phyloP scores from a whole-genome alignment of 2,797 vertebrate species.

The Clarias platycephalus region DNA sequence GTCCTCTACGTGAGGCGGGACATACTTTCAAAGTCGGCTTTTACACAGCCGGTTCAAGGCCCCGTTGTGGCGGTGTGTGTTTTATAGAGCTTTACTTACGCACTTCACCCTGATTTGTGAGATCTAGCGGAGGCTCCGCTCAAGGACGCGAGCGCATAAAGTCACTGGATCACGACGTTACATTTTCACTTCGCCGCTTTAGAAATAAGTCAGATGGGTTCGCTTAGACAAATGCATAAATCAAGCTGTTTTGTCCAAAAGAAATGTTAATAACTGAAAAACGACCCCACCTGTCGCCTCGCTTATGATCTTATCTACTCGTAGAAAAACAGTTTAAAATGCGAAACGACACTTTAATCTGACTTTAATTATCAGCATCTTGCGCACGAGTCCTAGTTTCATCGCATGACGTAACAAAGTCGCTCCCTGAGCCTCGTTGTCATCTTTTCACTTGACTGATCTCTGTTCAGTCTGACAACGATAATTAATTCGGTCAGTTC shows the following conservation, averaged over 20 bases:
- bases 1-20: slow-evolving; percentile 34
- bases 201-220: slow-evolving; percentile 13
- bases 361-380: slow-evolving; percentile 4
- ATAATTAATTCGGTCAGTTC: neutral
- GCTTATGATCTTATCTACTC: neutral
- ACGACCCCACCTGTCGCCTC: neutral
- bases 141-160: slow-evolving; percentile 41
- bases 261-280: slow-evolving; percentile 1
- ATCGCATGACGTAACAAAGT: neutral
- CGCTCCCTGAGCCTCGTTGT: neutral
- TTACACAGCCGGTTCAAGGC: slow-evolving; percentile 49
- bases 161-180: slow-evolving; percentile 41
- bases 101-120: slow-evolving; percentile 52
- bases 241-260: slow-evolving; percentile 8
- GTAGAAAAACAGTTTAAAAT: neutral
- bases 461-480: neutral
- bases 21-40: slow-evolving; percentile 42
- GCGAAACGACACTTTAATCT: neutral
- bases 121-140: slow-evolving; percentile 44
- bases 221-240: slow-evolving; percentile 29
- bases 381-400: neutral
- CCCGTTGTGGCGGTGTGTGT: slow-evolving; percentile 36
- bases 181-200: slow-evolving; percentile 17
- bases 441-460: neutral
- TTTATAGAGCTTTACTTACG: slow-evolving; percentile 44